Base-by-base conservation (phyloP, 1,140 invertebrate genomes). In the Colletes gigas region DNA sequence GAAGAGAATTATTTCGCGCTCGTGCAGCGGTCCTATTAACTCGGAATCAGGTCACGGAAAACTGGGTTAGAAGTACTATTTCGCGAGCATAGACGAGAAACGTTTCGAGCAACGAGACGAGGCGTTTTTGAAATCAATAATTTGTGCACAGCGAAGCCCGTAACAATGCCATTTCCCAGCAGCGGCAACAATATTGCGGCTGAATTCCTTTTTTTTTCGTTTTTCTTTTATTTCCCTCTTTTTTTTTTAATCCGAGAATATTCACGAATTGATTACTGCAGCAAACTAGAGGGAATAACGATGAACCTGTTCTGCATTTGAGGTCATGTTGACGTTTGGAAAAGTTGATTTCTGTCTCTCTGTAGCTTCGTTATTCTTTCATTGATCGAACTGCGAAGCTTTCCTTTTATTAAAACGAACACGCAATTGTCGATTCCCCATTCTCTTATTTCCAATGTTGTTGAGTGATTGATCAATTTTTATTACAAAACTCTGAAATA, bases 31-130 rank as follows among this genome's bases (percentile, higher is more conserved):
- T 21, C 52, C 75, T 77, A 77, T 77, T 77, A 77, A 70, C 55
- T 50, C 21, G n/a, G 44, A 77, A 77, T 77, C 66, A 17, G 75
- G 75, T 77, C 75, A 60, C 41, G 3, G 75, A 39, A 60, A 77
- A 77, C 75, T 77, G 66, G 75, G 75, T 77, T 77, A 69, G 41
- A 60, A 70, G 44, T 50, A 70, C 66, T 60, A 70, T 77, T 77
- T 70, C 75, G 21, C 66, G 55, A 60, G 17, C 14, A 60, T 50
- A 70, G 54, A 60, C 30, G 54, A 77, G 75, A 70, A 77, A 60
- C 44, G 66, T 47, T 50, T 47, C 14, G 41, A 69, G 70, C 66
- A 69, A 77, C 19, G 44, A 52, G 9, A 47, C 19, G 66, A 12
- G 55, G 19, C 44, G 9, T 70, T 77, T 77, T 70, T 60, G 10